Evolutionary conservation across 2,113 vertebrate species (phyloP).

Genomic region (Cathartes aura): DNA sequence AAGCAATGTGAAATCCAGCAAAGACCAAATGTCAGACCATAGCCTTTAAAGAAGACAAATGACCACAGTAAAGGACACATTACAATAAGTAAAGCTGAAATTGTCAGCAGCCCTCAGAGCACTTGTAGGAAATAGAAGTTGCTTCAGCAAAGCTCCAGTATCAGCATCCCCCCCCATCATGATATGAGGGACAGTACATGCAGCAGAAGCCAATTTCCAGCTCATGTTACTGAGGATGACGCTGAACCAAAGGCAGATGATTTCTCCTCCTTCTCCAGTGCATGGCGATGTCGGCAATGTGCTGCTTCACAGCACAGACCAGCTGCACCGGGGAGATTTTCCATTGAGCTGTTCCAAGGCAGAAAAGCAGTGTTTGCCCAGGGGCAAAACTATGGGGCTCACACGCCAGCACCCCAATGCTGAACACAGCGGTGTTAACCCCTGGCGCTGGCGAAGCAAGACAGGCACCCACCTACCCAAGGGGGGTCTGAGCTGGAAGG

Average conservation of each 20-base stretch:
- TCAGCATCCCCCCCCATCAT: fast-evolving
- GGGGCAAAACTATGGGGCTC: not conserved
- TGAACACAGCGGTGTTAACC: not conserved
- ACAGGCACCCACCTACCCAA: too few species aligned
- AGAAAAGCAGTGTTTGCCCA: not conserved
- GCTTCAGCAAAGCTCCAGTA: not conserved
- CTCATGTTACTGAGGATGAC: not conserved
- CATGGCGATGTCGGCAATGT: not conserved
- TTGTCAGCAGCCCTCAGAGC: not conserved
- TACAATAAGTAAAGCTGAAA: conserved; percentile 62
- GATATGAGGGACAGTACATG: fast-evolving
- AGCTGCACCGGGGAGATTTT: not conserved
- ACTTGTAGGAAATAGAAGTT: not conserved
- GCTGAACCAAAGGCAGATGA: not conserved
- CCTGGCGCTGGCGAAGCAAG: not conserved
- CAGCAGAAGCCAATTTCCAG: not conserved
- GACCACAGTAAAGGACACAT: conserved; percentile 42
- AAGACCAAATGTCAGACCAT: conserved; percentile 69
- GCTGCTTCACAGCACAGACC: not conserved
- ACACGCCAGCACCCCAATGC: not conserved
- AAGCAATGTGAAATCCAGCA: conserved; percentile 20
- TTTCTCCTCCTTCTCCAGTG: conserved; percentile 30
- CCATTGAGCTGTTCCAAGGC: not conserved
- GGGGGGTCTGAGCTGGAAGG: not conserved
- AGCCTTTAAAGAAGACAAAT: conserved; percentile 72